Evolutionary conservation across 2,888 invertebrate genomes (phyloP).

Genomic region (Drosophila algonquin): DNA sequence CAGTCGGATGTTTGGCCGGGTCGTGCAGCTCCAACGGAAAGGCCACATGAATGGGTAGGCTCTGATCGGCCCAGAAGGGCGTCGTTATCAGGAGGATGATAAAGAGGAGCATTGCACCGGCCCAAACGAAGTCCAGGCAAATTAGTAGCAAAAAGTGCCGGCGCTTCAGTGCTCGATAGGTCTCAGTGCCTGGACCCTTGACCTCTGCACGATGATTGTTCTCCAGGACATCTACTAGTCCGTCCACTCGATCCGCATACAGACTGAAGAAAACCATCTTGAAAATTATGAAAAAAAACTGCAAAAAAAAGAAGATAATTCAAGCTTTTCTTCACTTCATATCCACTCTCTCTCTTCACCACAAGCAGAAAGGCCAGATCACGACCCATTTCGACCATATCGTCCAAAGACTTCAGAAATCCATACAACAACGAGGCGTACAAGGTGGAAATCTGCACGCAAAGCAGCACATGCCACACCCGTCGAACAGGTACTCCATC

Average conservation of each 20-base stretch:
- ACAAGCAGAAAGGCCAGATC: conserved; percentile 13
- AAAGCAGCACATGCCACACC: background rate
- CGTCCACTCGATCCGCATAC: conserved; percentile 23
- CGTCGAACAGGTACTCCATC: background rate
- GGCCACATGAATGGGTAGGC: conserved; percentile 12
- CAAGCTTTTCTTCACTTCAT: too few relatives aligned
- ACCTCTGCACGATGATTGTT: background rate
- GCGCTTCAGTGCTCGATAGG: background rate
- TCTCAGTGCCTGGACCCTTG: background rate
- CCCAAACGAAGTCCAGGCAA: background rate
- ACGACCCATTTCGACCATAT: conserved; percentile 8
- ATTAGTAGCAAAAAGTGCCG: background rate
- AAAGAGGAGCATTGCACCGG: background rate
- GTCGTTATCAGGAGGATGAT: background rate
- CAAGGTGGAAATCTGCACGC: background rate
- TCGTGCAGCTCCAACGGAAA: conserved; percentile 22
- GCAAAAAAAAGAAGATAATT: background rate
- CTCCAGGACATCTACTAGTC: conserved; percentile 10
- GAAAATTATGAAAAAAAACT: conserved; percentile 14
- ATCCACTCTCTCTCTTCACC: background rate
- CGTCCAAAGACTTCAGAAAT: conserved; percentile 8
- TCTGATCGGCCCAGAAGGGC: conserved; percentile 31
- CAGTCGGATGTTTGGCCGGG: conserved; percentile 6
- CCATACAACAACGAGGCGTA: background rate
- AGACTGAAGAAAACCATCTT: conserved; percentile 14